phyloP scores from a whole-genome alignment of 2,888 invertebrate genomes.

The Ischnura elegans region DNA sequence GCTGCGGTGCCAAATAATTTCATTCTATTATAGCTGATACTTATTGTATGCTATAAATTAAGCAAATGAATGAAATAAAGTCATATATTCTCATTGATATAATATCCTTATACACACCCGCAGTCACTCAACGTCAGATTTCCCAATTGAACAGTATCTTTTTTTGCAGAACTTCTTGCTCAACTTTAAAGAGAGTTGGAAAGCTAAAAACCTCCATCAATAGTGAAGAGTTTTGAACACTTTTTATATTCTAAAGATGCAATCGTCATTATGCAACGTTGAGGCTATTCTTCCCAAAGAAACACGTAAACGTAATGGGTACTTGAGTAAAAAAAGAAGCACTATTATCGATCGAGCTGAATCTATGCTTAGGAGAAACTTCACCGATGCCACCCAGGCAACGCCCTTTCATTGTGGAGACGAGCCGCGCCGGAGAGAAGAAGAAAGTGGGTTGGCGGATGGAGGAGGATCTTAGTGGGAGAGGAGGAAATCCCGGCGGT shows the following conservation, averaged over 20 bases:
- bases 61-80: too few species aligned
- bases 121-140: too few species aligned
- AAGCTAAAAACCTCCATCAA: not conserved
- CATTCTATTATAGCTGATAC: too few species aligned
- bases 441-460: slow-evolving; percentile 28
- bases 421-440: not conserved
- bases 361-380: not conserved
- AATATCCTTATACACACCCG: too few species aligned
- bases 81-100: too few species aligned
- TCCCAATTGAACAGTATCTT: not conserved
- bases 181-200: not conserved
- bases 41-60: too few species aligned
- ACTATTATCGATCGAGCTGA: not conserved
- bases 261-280: not conserved
- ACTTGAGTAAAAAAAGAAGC: not conserved
- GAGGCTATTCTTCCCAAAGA: not conserved
- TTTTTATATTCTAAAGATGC: not conserved
- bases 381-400: not conserved
- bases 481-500: not conserved
- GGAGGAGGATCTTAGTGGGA: not conserved
- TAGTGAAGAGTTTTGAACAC: not conserved
- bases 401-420: not conserved
- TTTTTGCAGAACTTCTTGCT: not conserved
- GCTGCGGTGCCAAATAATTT: too few species aligned
- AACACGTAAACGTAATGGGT: not conserved